Base-by-base conservation (phyloP, 1,140 invertebrate species). In the Lanistes nyassanus region DNA sequence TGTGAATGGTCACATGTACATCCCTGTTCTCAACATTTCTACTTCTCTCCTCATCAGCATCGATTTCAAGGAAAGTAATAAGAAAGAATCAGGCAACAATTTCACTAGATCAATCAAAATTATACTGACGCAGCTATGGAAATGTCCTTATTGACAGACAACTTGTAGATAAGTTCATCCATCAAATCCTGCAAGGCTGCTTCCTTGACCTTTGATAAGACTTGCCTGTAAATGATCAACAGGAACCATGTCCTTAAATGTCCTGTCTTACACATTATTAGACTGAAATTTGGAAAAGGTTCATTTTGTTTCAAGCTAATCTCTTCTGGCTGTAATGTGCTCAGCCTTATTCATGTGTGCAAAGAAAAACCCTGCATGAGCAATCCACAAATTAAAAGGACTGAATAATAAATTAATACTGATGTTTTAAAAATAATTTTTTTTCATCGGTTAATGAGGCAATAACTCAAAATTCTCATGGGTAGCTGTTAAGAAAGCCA, bases 121-220 rank as follows among this genome's bases (percentile, higher is more conserved):
- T 47, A 29, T 23, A 83, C 86, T 83, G 78, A 89, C 88, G 81
- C 80, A 60, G 81, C 87, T 53, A 89, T 76, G 16, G 73, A 62
- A n/a, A 80, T 76, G 55, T 85, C 81, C 29, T 67, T 79, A 68
- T 83, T 82, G 21, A 85, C 85, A 23, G 87, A 82, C 26, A 89
- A 66, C 81, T 89, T 89, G 71, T 87, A 89, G n/a, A 88, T 80
- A 0, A 88, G 74, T 79, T 89, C 88, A 84, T 89, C 88, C 73
- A 87, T 76, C 11, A 88, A 81, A 34, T 78, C 83, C 53, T 83
- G 75, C 13, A 83, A 26, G 4, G 78, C 74, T 73, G 83, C 83
- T 51, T 82, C 80, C 71, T 82, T 79, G 16, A 81, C 31, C 62
- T 78, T 76, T 34, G 64, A 77, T 34, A 85, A 42, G 9, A 80